Percentiles rank a stretch among this genome's conserved stretches.
Conservation (phyloP, 2,797 vertebrate genomes). For the Simalia tracyae region DNA sequence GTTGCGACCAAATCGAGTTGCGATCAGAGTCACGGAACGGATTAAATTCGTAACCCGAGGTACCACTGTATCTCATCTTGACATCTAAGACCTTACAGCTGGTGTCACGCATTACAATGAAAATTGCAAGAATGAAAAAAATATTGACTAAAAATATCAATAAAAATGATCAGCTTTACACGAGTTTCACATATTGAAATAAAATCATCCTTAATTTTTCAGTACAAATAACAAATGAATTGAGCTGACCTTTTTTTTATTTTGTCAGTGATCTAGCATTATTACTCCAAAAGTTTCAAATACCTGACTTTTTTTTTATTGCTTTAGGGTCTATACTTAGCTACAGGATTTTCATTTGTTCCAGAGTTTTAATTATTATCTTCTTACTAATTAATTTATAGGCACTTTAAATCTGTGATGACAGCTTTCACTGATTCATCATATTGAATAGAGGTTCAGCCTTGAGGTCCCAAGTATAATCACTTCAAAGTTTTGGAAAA, state of each 20-base stretch:
- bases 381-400: background rate
- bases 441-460: background rate
- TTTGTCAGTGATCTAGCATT: background rate
- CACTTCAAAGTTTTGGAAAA: background rate
- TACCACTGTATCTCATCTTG: background rate
- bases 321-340: background rate
- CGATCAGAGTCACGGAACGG: too few relatives aligned
- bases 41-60: too few relatives aligned
- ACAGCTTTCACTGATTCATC: background rate
- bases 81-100: background rate
- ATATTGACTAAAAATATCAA: background rate
- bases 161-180: background rate
- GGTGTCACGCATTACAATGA: background rate
- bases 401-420: background rate
- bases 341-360: background rate
- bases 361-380: background rate
- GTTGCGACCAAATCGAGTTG: too few relatives aligned
- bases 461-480: background rate
- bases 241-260: background rate
- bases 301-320: background rate
- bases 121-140: background rate
- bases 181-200: background rate
- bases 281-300: background rate
- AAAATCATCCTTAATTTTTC: background rate
- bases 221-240: background rate